Base-by-base conservation (phyloP, 2,888 invertebrate genomes). In the Xestobium rufovillosum region DNA sequence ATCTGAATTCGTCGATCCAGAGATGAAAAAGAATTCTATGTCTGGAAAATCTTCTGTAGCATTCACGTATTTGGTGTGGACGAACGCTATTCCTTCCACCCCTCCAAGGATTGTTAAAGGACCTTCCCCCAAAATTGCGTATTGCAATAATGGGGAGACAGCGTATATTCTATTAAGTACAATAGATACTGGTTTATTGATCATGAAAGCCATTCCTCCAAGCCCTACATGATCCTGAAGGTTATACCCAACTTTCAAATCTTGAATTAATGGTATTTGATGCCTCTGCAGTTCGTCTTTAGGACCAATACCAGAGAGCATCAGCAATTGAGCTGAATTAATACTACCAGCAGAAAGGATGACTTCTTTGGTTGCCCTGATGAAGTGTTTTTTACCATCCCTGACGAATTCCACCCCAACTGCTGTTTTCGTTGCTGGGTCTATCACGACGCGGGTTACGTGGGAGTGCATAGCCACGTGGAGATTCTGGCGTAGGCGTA, bases 251-350 rank as follows among this genome's bases (percentile, higher is more conserved):
- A 92, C 91, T 49, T 76, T 76, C 1, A 88, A 66, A 57, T 91
- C 83, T 56, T 85, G 80, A 32, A 90, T 76, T 0, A 88, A 67
- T 0, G 87, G 86, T 48, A 91, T 88, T 34, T 78, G 72, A 49
- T 80, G 77, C 50, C 80, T 76, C n/a, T 70, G 66, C 38, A 89
- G 56, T 51, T 88, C 80, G 12, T 76, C 75, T 33, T 74, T 70
- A 0, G 85, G 85, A 0, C 88, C 88, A 8, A 95, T 75, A 0
- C 95, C 97, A 4, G 91, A 91, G 1, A 97, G 63, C 90, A 96
- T 90, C 25, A 97, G 65, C 2, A 97, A 57, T 59, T 98, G 96
- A 0, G 97, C 91, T 0, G 94, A 86, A 59, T 94, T 95, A 0
- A 98, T 75, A 0, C 95, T 77, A 0, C 97, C 97, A 0, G 83